Evolutionary conservation across 2,113 vertebrate species (phyloP).

Genomic region (Grus americana): DNA sequence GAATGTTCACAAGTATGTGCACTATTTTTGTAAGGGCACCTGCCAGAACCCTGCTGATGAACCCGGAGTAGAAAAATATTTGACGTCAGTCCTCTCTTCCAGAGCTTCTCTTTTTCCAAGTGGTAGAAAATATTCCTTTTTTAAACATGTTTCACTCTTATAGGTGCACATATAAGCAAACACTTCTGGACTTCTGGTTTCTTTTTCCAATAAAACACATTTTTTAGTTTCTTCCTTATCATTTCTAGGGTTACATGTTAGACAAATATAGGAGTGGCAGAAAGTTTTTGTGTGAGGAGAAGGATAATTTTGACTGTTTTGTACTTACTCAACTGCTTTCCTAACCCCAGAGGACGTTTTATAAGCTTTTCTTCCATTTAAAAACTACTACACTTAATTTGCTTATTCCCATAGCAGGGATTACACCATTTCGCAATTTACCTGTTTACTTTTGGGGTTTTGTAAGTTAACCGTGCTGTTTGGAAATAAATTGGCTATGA

Average conservation of each 20-base stretch:
- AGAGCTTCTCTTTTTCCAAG: not conserved
- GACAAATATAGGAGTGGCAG: not conserved
- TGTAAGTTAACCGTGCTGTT: not conserved
- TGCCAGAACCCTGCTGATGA: conserved; percentile 48
- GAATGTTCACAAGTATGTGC: not conserved
- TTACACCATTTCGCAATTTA: not conserved
- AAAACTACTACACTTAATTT: not conserved
- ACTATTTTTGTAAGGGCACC: conserved; percentile 24
- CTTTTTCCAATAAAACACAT: not conserved
- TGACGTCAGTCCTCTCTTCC: not conserved
- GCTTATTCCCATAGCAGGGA: not conserved
- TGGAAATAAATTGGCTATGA: not conserved
- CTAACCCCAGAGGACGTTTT: not conserved
- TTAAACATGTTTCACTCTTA: not conserved
- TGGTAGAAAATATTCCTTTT: not conserved
- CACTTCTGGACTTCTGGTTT: not conserved
- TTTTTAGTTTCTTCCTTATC: not conserved
- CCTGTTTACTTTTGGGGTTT: not conserved
- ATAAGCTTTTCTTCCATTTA: not conserved
- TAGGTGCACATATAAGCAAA: not conserved
- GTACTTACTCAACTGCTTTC: not conserved
- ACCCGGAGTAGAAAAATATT: conserved; percentile 24
- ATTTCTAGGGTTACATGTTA: not conserved
- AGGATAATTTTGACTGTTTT: not conserved
- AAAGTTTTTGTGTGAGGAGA: not conserved